Conservation (phyloP, 2,888 invertebrate species). For the Sycophila texana region DNA sequence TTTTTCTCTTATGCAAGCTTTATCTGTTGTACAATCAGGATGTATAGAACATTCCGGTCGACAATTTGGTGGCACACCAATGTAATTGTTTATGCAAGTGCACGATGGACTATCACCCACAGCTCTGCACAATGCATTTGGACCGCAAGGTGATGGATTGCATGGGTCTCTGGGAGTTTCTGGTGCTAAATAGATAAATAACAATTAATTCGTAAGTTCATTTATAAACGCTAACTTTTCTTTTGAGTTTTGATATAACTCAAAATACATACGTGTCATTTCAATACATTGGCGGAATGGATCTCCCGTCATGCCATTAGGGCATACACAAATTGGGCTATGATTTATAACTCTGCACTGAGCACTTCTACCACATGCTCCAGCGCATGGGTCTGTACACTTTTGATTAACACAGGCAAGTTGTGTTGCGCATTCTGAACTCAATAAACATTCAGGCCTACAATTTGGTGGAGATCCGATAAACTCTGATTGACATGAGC, state of each 20-base stretch:
- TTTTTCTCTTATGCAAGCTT: conserved; percentile 85
- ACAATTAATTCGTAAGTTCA: conserved; percentile 65
- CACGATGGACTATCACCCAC: conserved; percentile 76
- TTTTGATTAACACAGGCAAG: conserved; percentile 78
- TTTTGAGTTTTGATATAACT: background rate
- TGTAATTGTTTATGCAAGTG: conserved; percentile 69
- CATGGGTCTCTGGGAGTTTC: conserved; percentile 64
- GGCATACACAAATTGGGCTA: conserved; percentile 77
- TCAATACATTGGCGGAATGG: conserved; percentile 75
- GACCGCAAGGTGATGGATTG: conserved; percentile 80
- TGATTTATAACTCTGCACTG: conserved; percentile 77
- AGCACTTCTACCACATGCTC: conserved; percentile 77
- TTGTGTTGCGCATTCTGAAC: conserved; percentile 74
- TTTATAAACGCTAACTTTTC: background rate
- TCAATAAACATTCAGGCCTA: conserved; percentile 76
- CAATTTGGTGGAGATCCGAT: conserved; percentile 76
- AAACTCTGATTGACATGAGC: conserved; percentile 75
- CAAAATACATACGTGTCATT: conserved; percentile 66
- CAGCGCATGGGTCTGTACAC: conserved; percentile 77
- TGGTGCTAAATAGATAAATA: conserved; percentile 58
- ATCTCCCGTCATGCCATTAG: conserved; percentile 72
- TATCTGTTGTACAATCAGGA: conserved; percentile 85
- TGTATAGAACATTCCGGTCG: conserved; percentile 88
- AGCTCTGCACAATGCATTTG: conserved; percentile 87
- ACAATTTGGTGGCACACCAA: conserved; percentile 79